A percentile compares a stretch with the other conserved stretches of the same genome.
Evolutionary conservation across 1,140 invertebrate genomes (phyloP).

Genomic region (Platyscapa corneri): DNA sequence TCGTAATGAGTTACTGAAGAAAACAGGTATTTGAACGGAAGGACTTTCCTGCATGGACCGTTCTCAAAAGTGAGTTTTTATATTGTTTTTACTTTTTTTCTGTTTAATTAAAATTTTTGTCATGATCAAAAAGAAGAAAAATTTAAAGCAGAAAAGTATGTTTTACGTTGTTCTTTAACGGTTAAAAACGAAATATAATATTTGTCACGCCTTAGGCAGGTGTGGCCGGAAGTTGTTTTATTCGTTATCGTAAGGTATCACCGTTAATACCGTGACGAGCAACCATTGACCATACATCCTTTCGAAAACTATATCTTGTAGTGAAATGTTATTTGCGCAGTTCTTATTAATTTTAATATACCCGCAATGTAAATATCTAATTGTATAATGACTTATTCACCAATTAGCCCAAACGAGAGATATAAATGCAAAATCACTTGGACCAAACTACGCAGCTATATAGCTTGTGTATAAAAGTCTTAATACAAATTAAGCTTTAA

Average conservation of each 20-base stretch:
- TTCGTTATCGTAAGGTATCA: slow-evolving; percentile 57
- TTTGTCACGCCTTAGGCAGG: slow-evolving; percentile 48
- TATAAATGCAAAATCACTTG: too few relatives aligned
- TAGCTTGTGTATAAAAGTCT: too few relatives aligned
- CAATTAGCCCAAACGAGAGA: too few relatives aligned
- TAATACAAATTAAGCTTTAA: too few relatives aligned
- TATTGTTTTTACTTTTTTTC: slow-evolving; percentile 27
- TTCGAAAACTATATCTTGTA: neutral
- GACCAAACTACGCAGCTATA: too few relatives aligned
- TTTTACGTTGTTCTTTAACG: too few relatives aligned
- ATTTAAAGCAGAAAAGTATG: neutral
- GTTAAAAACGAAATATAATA: too few relatives aligned
- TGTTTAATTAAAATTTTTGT: neutral
- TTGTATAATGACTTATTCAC: too few relatives aligned
- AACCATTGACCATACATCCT: slow-evolving; percentile 61
- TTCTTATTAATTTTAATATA: too few relatives aligned
- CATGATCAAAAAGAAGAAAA: neutral
- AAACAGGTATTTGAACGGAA: slow-evolving; percentile 31
- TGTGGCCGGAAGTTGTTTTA: slow-evolving; percentile 58
- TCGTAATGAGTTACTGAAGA: slow-evolving; percentile 64
- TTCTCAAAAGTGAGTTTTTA: slow-evolving; percentile 62
- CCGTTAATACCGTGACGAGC: slow-evolving; percentile 60
- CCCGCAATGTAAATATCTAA: neutral
- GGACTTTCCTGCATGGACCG: slow-evolving; percentile 61
- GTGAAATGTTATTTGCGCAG: too few relatives aligned